phyloP scores from a whole-genome alignment of 2,113 vertebrate genomes.

The Gymnorhina tibicen region DNA sequence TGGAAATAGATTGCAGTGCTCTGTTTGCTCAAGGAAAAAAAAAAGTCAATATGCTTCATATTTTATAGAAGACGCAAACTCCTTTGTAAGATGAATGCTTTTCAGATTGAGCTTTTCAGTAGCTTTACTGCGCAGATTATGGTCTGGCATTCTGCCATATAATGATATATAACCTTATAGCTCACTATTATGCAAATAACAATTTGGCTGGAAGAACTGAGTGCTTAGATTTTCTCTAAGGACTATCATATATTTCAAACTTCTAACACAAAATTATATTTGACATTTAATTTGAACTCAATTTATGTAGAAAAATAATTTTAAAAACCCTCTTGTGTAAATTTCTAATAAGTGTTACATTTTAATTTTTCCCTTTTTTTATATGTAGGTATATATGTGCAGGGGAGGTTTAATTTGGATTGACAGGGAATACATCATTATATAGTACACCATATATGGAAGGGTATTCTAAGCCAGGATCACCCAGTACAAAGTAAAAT shows the following conservation, averaged over 20 bases:
- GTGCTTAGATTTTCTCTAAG: slow-evolving; percentile 64
- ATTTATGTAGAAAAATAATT: slow-evolving; percentile 62
- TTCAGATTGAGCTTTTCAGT: slow-evolving; percentile 68
- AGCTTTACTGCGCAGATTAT: slow-evolving; percentile 66
- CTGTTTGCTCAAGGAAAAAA: slow-evolving; percentile 56
- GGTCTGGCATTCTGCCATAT: slow-evolving; percentile 57
- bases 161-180: slow-evolving; percentile 68
- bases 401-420: not conserved
- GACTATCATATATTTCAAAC: slow-evolving; percentile 64
- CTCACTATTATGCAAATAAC: slow-evolving; percentile 71
- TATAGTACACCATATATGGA: not conserved
- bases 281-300: slow-evolving; percentile 71
- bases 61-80: slow-evolving; percentile 38
- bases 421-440: not conserved
- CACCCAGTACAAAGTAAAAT: not conserved
- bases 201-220: slow-evolving; percentile 63
- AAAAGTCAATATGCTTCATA: slow-evolving; percentile 47
- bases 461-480: not conserved
- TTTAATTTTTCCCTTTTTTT: not conserved
- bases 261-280: slow-evolving; percentile 64
- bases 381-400: not conserved
- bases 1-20: slow-evolving; percentile 53
- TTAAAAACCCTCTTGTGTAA: slow-evolving; percentile 11
- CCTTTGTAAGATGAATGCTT: slow-evolving; percentile 60
- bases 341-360: not conserved